Conservation (phyloP, 2,797 vertebrate genomes). For the Masticophis lateralis region DNA sequence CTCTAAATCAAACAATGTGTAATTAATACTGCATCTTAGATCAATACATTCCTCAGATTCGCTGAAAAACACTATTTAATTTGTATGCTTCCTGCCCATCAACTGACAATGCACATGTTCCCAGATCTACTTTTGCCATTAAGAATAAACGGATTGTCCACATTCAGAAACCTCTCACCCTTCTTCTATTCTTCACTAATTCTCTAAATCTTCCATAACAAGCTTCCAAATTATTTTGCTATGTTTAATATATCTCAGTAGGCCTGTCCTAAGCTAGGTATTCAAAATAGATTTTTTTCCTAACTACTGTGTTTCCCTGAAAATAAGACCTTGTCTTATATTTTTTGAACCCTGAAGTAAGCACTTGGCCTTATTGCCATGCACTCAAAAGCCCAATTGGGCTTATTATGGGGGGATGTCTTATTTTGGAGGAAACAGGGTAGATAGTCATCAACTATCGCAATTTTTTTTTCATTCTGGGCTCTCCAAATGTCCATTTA, state of each 20-base stretch:
- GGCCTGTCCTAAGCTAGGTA: neutral
- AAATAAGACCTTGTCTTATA: too few relatives aligned
- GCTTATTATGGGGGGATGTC: too few relatives aligned
- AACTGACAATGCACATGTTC: neutral
- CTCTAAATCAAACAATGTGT: neutral
- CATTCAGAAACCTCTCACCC: neutral
- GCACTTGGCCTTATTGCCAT: too few relatives aligned
- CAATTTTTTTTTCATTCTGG: neutral
- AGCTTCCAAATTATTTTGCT: neutral
- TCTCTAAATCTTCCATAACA: neutral
- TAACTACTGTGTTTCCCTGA: neutral
- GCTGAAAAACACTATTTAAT: neutral
- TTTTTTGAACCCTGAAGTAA: too few relatives aligned
- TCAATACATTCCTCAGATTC: neutral
- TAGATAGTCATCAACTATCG: neutral
- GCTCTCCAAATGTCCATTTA: neutral
- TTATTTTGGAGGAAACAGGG: too few relatives aligned
- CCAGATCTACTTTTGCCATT: neutral
- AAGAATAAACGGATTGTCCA: neutral
- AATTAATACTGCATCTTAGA: neutral
- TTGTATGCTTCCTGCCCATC: neutral
- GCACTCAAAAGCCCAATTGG: too few relatives aligned
- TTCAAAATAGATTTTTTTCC: neutral
- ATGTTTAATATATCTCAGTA: neutral
- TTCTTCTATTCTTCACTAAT: neutral